Base-by-base conservation (phyloP, 2,797 vertebrate genomes). In the Anolis apletophallus region DNA sequence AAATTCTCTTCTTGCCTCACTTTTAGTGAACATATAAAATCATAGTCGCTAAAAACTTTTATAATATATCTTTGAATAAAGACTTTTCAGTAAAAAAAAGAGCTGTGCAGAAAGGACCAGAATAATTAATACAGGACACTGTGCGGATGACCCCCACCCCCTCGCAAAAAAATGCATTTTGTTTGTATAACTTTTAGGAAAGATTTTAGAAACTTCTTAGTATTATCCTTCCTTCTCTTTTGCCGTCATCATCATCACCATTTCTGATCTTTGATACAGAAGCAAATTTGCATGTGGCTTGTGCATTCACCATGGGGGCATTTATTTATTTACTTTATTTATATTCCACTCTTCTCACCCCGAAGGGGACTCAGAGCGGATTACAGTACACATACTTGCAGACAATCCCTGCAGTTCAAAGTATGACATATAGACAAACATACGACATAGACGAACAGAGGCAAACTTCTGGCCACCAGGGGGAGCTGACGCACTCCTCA, bases 271-370 rank as follows among this genome's bases (percentile, higher is more conserved):
- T 90, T 88, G 80, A 0, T 50, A 36, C 29, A 36, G 68, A 85
- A 69, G 17, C 55, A 83, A 75, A 29, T 92, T 88, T 91, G 87
- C 50, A 71, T 64, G 50, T 83, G 32, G 91, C 14, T 79, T 80
- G 85, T 0, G 50, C 17, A 87, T 52, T 21, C 2, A 67, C 16
- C 78, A 26, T 26, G 61, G 7, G 26, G 23, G 61, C n/a, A n/a
- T n/a, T n/a, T n/a, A n/a, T n/a, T n/a, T n/a, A n/a, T n/a, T n/a
- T n/a, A n/a, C n/a, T n/a, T n/a, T n/a, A n/a, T n/a, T n/a, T n/a
- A n/a, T n/a, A n/a, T n/a, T n/a, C n/a, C n/a, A n/a, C n/a, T n/a
- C n/a, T n/a, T n/a, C n/a, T n/a, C n/a, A n/a, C n/a, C n/a, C n/a
- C n/a, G n/a, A n/a, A n/a, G n/a, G n/a, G n/a, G n/a, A n/a, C n/a